Evolutionary conservation across 2,888 invertebrate genomes (phyloP), one percentile per base, ranked within the genome.

Genomic region (Pollenia amentaria): DNA sequence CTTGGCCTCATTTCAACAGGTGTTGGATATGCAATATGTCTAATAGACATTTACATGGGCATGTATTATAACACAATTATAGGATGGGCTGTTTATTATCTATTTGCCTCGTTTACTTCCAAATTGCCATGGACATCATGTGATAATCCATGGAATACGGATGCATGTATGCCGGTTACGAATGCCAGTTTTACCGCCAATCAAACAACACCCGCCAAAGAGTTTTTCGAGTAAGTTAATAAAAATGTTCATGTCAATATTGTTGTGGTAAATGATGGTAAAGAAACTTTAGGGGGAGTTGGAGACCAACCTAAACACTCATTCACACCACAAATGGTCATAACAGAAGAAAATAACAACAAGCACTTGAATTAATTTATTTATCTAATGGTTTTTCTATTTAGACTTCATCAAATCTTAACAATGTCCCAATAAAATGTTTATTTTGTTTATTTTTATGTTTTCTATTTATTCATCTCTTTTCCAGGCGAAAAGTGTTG

Each of bases 11-110:
- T 48, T 76, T 6, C 83, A 91, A 14, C 94, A 98, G 98, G 99
- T 89, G 97, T 99, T 75, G 99, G 99, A 76, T 98, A 98, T 94
- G 98, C 98, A 11, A 99, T 99, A 92, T 98, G 98, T 93, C 95
- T 99, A 92, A 97, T 99, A 90, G 98, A 98, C 94, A 95, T 98
- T 92, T 99, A 98, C 94, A 97, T 97, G 96, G 97, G 97, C 89
- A 98, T 98, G 97, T 98, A 98, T 94, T 99, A 99, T 95, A 99
- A 99, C 94, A 98, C 98, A 69, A 97, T 99, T 93, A 98, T 99
- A 91, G 98, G 98, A 65, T 98, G 98, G 98, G 98, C 98, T 62
- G 96, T 98, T 76, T 98, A 98, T 94, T 98, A 98, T 94, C 95
- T 98, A 89, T 95, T 97, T 90, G 97, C 97, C 14, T 97, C 97